Conservation (phyloP, 1,140 invertebrate genomes). For the Eciton burchellii region DNA sequence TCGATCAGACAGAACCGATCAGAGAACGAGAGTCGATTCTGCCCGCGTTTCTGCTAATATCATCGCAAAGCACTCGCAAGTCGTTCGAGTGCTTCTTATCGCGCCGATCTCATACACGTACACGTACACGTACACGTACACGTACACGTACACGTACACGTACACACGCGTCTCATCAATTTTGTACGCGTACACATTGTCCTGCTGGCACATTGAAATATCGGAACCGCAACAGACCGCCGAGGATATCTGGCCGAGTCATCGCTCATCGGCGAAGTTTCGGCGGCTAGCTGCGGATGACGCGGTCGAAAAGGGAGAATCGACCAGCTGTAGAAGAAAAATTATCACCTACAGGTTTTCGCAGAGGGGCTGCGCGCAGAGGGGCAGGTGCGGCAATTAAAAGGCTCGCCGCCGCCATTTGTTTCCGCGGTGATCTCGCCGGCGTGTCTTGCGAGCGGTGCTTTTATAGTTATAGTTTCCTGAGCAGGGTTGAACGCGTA, state of each 20-base stretch:
- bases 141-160: too few relatives aligned
- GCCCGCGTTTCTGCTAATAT: background rate
- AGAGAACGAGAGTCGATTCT: background rate
- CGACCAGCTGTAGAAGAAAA: constrained; percentile 76
- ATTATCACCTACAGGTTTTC: constrained; percentile 70
- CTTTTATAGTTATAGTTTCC: constrained; percentile 75
- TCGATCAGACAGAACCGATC: background rate
- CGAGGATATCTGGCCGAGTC: constrained; percentile 34
- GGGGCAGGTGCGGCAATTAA: constrained; percentile 78
- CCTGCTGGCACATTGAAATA: constrained; percentile 6
- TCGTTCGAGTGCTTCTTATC: background rate
- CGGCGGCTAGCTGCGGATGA: constrained; percentile 58
- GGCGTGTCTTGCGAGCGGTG: constrained; percentile 70
- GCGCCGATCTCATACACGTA: too few relatives aligned
- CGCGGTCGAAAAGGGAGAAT: constrained; percentile 63
- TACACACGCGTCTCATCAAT: too few relatives aligned
- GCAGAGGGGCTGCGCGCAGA: constrained; percentile 26
- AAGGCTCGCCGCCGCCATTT: constrained; percentile 76
- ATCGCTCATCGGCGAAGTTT: constrained; percentile 45
- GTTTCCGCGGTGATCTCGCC: constrained; percentile 77
- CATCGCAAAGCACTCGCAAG: background rate
- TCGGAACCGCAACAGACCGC: constrained; percentile 10
- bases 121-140: too few relatives aligned
- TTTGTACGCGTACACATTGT: background rate
- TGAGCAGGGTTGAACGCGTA: constrained; percentile 57